Conservation (phyloP, 2,113 vertebrate genomes). For the Brachyistius frenatus region DNA sequence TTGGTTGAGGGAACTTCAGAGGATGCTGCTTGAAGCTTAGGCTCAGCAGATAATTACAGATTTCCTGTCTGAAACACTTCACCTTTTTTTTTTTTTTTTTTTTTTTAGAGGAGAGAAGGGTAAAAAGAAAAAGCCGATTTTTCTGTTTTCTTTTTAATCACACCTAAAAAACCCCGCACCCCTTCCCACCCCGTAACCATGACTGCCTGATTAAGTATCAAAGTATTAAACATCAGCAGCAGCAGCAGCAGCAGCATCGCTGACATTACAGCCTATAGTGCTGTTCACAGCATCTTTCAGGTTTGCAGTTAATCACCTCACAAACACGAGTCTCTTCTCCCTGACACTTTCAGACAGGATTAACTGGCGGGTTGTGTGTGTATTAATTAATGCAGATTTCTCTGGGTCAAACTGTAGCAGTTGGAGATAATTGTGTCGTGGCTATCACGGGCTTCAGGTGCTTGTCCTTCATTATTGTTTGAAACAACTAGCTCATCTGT, state of each 20-base stretch:
- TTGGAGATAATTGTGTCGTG: conserved; percentile 72
- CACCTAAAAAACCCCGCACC: conserved; percentile 62
- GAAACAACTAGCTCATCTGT: conserved; percentile 64
- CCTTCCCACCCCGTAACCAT: conserved; percentile 66
- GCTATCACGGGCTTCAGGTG: conserved; percentile 73
- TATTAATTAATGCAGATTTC: conserved; percentile 76
- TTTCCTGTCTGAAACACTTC: conserved; percentile 66
- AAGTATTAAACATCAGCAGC: conserved; percentile 65
- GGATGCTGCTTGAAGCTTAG: conserved; percentile 64
- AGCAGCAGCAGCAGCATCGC: conserved; percentile 44
- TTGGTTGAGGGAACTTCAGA: conserved; percentile 61
- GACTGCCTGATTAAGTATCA: conserved; percentile 72
- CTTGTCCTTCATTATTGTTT: conserved; percentile 73
- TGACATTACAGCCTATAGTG: conserved; percentile 66
- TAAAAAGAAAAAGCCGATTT: background rate
- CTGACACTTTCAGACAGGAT: conserved; percentile 74
- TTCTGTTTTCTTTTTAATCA: conserved; percentile 56
- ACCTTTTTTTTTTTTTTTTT: conserved; percentile 24
- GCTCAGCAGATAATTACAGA: conserved; percentile 70
- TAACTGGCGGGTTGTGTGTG: conserved; percentile 66
- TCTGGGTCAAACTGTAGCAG: conserved; percentile 67
- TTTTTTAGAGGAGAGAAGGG: background rate
- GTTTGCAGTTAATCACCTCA: conserved; percentile 78
- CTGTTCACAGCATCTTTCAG: conserved; percentile 76
- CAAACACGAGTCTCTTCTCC: conserved; percentile 73